Conservation (phyloP, 2,888 invertebrate genomes). For the Dicycla oo region DNA sequence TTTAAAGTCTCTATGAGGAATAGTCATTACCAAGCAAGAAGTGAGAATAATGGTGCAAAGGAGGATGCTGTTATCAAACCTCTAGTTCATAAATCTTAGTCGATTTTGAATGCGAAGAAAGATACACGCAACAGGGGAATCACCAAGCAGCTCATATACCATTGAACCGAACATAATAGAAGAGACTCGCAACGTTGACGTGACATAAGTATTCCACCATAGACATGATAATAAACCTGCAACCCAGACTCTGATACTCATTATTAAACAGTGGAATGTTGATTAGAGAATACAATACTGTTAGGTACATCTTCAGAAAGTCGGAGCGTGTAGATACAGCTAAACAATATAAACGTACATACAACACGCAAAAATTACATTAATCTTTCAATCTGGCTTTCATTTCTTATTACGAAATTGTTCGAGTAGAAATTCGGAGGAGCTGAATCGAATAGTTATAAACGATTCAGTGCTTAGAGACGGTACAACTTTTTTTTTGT, state of each 20-base stretch:
- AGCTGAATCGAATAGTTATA: background rate
- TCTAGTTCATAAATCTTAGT: background rate
- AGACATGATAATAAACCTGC: slow-evolving; percentile 14
- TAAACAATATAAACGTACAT: background rate
- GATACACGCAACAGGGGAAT: background rate
- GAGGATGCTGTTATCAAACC: background rate
- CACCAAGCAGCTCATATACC: background rate
- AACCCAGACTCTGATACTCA: slow-evolving; percentile 15
- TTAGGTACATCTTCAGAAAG: slow-evolving; percentile 34
- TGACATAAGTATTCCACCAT: slow-evolving; percentile 30
- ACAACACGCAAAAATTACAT: slow-evolving; percentile 39
- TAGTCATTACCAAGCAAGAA: too few relatives aligned
- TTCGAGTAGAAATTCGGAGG: slow-evolving; percentile 1
- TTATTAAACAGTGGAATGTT: slow-evolving; percentile 32
- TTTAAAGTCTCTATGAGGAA: too few relatives aligned
- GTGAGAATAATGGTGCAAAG: background rate
- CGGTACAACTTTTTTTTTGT: background rate
- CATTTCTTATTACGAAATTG: background rate
- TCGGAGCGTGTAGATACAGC: slow-evolving; percentile 11
- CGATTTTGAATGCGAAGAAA: background rate
- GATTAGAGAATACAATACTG: slow-evolving; percentile 38
- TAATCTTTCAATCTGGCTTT: slow-evolving; percentile 19
- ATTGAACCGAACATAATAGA: background rate
- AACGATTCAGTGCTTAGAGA: background rate
- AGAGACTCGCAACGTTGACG: slow-evolving; percentile 1